These are phyloP conservation scores for Melinaea marsaeus DNA, from an alignment of 2,888 invertebrate genomes.

Conservation along the genomic window DNA sequence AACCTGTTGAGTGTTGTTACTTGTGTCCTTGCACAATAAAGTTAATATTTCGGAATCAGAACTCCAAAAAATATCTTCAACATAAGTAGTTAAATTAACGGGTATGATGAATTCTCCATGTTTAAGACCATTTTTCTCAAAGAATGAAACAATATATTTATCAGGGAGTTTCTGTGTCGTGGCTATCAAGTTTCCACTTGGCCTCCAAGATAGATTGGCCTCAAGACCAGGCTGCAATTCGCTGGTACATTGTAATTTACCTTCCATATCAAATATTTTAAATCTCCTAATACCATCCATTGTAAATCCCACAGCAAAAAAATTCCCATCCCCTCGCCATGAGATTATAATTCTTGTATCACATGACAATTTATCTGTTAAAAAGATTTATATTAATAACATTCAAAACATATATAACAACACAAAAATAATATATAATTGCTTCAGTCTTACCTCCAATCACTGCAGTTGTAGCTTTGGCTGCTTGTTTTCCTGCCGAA, in stretches of 20 bases:
- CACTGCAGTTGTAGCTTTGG: slow-evolving; percentile 71
- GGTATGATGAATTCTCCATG: slow-evolving; percentile 88
- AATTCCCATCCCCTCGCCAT: slow-evolving; percentile 92
- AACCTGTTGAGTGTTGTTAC: slow-evolving; percentile 60
- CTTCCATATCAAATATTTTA: slow-evolving; percentile 88
- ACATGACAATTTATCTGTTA: slow-evolving; percentile 44
- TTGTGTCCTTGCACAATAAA: slow-evolving; percentile 65
- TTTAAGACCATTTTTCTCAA: slow-evolving; percentile 94
- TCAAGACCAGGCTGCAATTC: slow-evolving; percentile 84
- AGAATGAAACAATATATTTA: slow-evolving; percentile 86
- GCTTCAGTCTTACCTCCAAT: slow-evolving; percentile 46
- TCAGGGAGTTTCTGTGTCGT: slow-evolving; percentile 81
- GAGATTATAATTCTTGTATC: slow-evolving; percentile 73
- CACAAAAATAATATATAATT: too few species aligned
- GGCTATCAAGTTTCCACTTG: slow-evolving; percentile 88
- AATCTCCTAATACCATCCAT: slow-evolving; percentile 79
- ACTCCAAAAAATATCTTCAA: slow-evolving; percentile 85
- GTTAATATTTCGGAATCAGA: slow-evolving; percentile 85
- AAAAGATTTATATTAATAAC: slow-evolving; percentile 4
- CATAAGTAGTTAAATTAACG: slow-evolving; percentile 74
- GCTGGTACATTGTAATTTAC: slow-evolving; percentile 84
- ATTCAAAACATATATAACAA: too few species aligned
- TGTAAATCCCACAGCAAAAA: slow-evolving; percentile 87
- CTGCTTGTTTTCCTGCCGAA: slow-evolving; percentile 88
- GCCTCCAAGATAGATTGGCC: slow-evolving; percentile 83